These are phyloP conservation scores for Ctenoplectra terminalis DNA, from an alignment of 1,140 invertebrate species.

Conservation along the genomic window DNA sequence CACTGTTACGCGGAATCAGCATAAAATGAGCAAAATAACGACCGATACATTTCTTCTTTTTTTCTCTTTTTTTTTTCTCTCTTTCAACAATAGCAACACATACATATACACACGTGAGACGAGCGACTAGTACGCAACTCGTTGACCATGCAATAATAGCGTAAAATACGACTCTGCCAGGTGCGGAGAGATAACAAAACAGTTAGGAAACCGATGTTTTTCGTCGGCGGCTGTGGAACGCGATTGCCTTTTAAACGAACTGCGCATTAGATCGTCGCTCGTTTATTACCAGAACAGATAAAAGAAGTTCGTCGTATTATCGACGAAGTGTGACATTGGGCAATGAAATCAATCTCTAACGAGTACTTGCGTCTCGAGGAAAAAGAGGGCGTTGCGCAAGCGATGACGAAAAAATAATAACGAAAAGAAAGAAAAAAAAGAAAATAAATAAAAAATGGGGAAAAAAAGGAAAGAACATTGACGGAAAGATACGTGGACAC, in stretches of 20 bases:
- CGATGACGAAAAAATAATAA: not conserved
- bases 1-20: not conserved
- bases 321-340: not conserved
- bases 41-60: not conserved
- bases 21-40: not conserved
- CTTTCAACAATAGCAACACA: not conserved
- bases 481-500: conserved; percentile 3
- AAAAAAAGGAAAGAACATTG: not conserved
- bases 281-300: not conserved
- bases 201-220: conserved; percentile 25
- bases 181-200: conserved; percentile 31
- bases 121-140: not conserved
- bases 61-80: not conserved
- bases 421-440: conserved; percentile 4
- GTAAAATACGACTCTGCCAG: conserved; percentile 6
- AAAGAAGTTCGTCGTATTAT: conserved; percentile 5
- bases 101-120: not conserved
- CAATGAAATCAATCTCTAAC: not conserved
- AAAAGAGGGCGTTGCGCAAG: conserved; percentile 1
- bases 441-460: too few species aligned
- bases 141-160: not conserved
- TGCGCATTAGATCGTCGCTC: conserved; percentile 8
- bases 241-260: conserved; percentile 18
- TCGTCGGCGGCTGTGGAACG: not conserved
- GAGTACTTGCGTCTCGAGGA: not conserved